Percentiles rank a stretch among this genome's conserved stretches.
phyloP scores from a whole-genome alignment of 2,888 invertebrate genomes.

The Thymelicus sylvestris region DNA sequence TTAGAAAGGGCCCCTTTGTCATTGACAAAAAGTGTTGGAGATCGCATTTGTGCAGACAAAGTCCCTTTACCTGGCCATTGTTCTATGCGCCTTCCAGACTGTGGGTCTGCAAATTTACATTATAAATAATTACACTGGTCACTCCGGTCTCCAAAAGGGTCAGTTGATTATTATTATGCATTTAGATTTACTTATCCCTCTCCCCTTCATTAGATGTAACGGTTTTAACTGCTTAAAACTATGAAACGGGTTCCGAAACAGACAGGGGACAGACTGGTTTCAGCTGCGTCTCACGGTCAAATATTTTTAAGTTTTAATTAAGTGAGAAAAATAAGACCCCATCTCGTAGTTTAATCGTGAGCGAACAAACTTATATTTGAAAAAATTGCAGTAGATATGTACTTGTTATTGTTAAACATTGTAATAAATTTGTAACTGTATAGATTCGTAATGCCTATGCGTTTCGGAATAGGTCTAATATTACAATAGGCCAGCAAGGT shows the following conservation, averaged over 20 bases:
- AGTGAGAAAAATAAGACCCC: conserved; percentile 51
- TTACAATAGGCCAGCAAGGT: conserved; percentile 49
- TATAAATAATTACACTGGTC: conserved; percentile 82
- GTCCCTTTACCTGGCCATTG: conserved; percentile 79
- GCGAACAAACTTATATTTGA: conserved; percentile 1
- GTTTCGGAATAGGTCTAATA: conserved; percentile 40
- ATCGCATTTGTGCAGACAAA: conserved; percentile 78
- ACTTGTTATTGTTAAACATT: not conserved
- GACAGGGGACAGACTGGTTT: conserved; percentile 77
- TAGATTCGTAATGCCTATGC: not conserved
- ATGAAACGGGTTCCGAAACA: conserved; percentile 75
- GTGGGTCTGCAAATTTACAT: conserved; percentile 74
- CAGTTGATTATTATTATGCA: conserved; percentile 77
- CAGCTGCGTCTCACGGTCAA: conserved; percentile 71
- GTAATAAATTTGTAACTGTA: no score
- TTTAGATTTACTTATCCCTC: conserved; percentile 76
- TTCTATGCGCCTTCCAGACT: conserved; percentile 78
- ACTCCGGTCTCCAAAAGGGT: conserved; percentile 70
- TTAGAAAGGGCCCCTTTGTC: conserved; percentile 82
- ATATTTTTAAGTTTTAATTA: conserved; percentile 75
- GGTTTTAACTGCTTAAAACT: conserved; percentile 84
- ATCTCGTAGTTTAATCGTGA: conserved; percentile 16
- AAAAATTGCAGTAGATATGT: not conserved
- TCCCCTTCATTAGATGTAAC: conserved; percentile 84
- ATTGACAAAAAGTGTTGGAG: conserved; percentile 80